Base-by-base conservation (phyloP, 2,113 vertebrate genomes). In the Centrocercus urophasianus region DNA sequence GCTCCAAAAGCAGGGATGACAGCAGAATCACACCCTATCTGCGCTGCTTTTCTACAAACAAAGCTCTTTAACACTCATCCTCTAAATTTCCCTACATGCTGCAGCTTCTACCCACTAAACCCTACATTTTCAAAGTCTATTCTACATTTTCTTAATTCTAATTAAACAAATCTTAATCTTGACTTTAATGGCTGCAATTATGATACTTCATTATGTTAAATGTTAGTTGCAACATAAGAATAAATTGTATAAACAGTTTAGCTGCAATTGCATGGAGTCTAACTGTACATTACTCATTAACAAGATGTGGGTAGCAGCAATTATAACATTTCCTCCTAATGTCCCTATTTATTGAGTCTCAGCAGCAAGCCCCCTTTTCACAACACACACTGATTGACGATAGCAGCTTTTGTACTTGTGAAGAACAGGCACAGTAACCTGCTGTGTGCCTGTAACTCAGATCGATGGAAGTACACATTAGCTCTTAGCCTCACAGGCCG, bases 261-360 rank as follows among this genome's bases (percentile, higher is more conserved):
- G 98, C 98, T 97, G 97, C 97, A 98, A 97, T 98, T 97, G 98
- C 97, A 97, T 97, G 98, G 97, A 95, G 98, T 96, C 98, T 97
- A 98, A 98, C 98, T 98, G 98, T 98, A 98, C 98, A 98, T 98
- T 98, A 97, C 98, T 98, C 98, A 98, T 98, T 98, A 98, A 98
- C 97, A 98, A 98, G 98, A 98, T 98, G 98, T 98, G 98, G 97
- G 98, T 97, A 98, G 98, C 97, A 96, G 97, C 98, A 98, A 97
- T 98, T 98, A 98, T 97, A 98, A 97, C 97, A 95, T 98, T 98
- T 98, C 97, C 97, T 98, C 97, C 97, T 98, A 98, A 98, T 98
- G 97, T 98, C 98, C 98, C 98, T 98, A 98, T 98, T 98, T 98
- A 98, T 98, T 98, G 98, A 98, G 98, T 97, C 97, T 97, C 97